Percentiles rank a stretch among this genome's conserved stretches.
These are phyloP conservation scores for Nyctibius bracteatus DNA, from an alignment of 2,113 vertebrate genomes.

Conservation along the genomic window DNA sequence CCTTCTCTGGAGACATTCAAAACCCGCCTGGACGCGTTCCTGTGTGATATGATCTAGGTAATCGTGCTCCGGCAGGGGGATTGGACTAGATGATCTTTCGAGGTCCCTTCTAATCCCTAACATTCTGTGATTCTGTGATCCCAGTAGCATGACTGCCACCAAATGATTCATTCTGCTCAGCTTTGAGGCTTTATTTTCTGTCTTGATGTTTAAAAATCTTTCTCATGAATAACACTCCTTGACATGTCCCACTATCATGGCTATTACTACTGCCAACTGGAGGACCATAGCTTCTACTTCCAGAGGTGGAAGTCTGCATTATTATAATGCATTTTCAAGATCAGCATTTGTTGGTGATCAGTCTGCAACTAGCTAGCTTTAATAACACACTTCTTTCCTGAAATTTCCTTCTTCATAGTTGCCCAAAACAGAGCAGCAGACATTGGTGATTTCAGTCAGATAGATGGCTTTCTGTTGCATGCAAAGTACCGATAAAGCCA, in stretches of 20 bases:
- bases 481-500: neutral
- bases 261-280: neutral
- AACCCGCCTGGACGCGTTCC: too few relatives aligned
- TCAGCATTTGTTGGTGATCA: neutral
- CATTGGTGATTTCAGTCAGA: neutral
- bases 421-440: neutral
- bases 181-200: neutral
- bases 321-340: neutral
- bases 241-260: accelerated
- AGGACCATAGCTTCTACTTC: neutral
- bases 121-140: too few relatives aligned
- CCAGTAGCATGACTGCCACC: neutral
- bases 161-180: neutral
- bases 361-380: neutral
- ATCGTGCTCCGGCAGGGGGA: too few relatives aligned
- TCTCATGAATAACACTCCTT: neutral
- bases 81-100: too few relatives aligned
- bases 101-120: too few relatives aligned
- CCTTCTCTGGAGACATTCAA: too few relatives aligned
- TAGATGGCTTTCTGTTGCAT: neutral
- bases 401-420: neutral
- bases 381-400: neutral
- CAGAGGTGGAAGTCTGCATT: neutral
- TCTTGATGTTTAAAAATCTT: neutral
- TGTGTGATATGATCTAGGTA: too few relatives aligned